phyloP scores from a whole-genome alignment of 2,113 vertebrate species.

The Brienomyrus longianalis region DNA sequence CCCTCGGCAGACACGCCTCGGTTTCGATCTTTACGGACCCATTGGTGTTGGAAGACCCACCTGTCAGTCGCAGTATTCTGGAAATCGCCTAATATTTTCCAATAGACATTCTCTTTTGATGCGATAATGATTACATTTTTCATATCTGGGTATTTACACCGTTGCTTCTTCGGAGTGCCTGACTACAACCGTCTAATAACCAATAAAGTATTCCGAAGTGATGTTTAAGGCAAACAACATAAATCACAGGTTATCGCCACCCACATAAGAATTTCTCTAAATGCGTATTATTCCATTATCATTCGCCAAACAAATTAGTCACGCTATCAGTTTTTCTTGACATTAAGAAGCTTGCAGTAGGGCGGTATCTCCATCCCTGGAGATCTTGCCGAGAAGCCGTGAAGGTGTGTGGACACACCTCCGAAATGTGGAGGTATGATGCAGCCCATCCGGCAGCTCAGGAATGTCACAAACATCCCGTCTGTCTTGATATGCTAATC shows the following conservation, averaged over 20 bases:
- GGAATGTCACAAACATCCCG: slow-evolving; percentile 53
- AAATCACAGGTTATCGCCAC: not conserved
- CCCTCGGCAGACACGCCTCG: not conserved
- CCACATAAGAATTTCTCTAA: not conserved
- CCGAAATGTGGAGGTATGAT: slow-evolving; percentile 1
- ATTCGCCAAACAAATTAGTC: not conserved
- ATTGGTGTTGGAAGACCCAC: not conserved
- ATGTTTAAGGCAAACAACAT: not conserved
- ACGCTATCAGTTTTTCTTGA: not conserved
- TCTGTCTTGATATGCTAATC: slow-evolving; percentile 38
- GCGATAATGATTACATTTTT: not conserved
- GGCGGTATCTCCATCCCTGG: not conserved
- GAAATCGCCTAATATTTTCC: not conserved
- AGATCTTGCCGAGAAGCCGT: not conserved
- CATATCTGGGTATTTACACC: not conserved
- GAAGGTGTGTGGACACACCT: not conserved
- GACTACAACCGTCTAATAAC: not conserved
- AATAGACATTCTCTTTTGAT: not conserved
- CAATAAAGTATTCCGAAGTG: not conserved
- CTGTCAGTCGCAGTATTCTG: not conserved
- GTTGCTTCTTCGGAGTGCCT: not conserved
- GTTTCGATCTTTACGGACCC: not conserved
- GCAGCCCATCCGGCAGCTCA: slow-evolving; percentile 28
- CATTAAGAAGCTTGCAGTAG: not conserved
- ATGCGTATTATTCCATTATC: not conserved